Evolutionary conservation across 2,888 invertebrate genomes (phyloP).

Genomic region (Nasonia oneida): DNA sequence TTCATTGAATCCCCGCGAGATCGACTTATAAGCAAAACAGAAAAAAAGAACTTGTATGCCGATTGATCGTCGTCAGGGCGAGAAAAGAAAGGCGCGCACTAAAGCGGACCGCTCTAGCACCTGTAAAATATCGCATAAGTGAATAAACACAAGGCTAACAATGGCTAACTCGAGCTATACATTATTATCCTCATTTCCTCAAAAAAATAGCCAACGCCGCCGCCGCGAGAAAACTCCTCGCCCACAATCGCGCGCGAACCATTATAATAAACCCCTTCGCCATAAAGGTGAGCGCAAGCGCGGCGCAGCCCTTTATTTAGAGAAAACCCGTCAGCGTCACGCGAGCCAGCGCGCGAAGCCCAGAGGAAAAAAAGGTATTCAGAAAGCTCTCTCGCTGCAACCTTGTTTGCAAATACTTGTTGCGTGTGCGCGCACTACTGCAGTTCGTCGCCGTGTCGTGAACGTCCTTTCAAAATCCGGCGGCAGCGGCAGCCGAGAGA

Average conservation of each 20-base stretch:
- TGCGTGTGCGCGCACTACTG: slow-evolving; percentile 10
- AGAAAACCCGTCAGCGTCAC: background rate
- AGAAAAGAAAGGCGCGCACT: background rate
- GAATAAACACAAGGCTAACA: slow-evolving; percentile 23
- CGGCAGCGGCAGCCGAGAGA: background rate
- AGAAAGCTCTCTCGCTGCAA: background rate
- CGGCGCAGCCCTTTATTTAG: background rate
- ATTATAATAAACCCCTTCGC: slow-evolving; percentile 14
- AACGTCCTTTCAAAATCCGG: background rate
- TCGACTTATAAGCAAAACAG: background rate
- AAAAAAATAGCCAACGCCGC: background rate
- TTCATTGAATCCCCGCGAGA: background rate
- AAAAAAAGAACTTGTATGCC: background rate
- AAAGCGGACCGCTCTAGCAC: background rate
- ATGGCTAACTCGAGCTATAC: background rate
- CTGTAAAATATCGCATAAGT: slow-evolving; percentile 35
- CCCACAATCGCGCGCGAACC: background rate
- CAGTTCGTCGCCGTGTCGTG: background rate
- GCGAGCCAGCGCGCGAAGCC: background rate
- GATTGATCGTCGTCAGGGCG: background rate
- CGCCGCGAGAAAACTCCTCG: background rate
- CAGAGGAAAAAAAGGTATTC: background rate
- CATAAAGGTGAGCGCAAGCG: background rate
- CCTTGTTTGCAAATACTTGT: slow-evolving; percentile 50
- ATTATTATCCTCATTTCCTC: slow-evolving; percentile 41